Percentiles rank a stretch among this genome's conserved stretches.
phyloP scores from a whole-genome alignment of 2,888 invertebrate genomes.

The Cataglyphis livida region DNA sequence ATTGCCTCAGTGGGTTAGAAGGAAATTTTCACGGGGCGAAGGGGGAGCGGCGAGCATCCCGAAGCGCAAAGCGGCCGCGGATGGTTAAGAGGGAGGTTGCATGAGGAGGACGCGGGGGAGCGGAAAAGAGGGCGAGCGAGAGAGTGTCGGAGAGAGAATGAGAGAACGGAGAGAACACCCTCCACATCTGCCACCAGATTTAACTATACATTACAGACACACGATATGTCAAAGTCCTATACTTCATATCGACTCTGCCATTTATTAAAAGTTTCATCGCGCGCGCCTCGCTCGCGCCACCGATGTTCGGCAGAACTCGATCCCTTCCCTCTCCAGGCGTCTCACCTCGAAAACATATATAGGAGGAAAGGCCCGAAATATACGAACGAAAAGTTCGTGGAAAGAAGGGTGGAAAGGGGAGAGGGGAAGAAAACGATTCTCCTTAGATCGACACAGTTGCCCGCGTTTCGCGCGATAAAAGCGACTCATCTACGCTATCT shows the following conservation, averaged over 20 bases:
- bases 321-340: conserved; percentile 70
- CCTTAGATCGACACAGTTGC: conserved; percentile 60
- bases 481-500: conserved; percentile 40
- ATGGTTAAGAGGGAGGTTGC: conserved; percentile 56
- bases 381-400: conserved; percentile 70
- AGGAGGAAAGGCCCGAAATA: conserved; percentile 78
- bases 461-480: conserved; percentile 55
- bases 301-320: conserved; percentile 66
- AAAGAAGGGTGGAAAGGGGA: conserved; percentile 35
- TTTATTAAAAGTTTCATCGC: conserved; percentile 86
- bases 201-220: conserved; percentile 86
- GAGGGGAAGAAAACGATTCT: background rate
- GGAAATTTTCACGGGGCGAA: conserved; percentile 67
- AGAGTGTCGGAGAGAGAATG: conserved; percentile 64
- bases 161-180: conserved; percentile 78
- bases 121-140: conserved; percentile 51
- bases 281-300: conserved; percentile 71
- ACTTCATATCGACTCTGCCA: conserved; percentile 86
- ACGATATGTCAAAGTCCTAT: conserved; percentile 86
- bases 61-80: conserved; percentile 64
- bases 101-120: conserved; percentile 59
- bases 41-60: conserved; percentile 65
- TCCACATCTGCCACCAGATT: conserved; percentile 86
- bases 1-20: conserved; percentile 71
- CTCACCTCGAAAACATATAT: conserved; percentile 64